phyloP scores from a whole-genome alignment of 2,113 vertebrate genomes.

The Oryzias curvinotus region DNA sequence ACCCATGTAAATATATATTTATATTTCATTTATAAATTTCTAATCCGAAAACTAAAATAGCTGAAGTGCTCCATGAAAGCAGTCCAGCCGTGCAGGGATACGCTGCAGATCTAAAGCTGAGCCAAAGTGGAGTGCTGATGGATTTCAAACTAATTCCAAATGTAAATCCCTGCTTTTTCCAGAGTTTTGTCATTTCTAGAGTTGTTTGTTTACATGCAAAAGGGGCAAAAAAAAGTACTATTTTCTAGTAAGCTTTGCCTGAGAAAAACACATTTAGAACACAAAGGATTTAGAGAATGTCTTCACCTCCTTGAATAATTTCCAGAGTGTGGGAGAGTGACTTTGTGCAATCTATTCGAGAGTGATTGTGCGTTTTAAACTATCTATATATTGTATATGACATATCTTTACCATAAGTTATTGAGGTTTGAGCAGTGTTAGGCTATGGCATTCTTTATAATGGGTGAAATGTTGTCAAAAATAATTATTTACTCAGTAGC shows the following conservation, averaged over 20 bases:
- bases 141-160: constrained; percentile 27
- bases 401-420: constrained; percentile 51
- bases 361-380: constrained; percentile 48
- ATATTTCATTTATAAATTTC: constrained; percentile 7
- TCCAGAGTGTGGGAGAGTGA: constrained; percentile 16
- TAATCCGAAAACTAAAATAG: neutral
- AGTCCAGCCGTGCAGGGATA: constrained; percentile 43
- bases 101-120: constrained; percentile 31
- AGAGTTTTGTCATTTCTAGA: constrained; percentile 49
- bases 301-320: neutral
- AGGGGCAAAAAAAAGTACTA: constrained; percentile 27
- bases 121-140: constrained; percentile 17
- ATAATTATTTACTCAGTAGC: constrained; percentile 46
- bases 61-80: constrained; percentile 45
- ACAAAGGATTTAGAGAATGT: constrained; percentile 55
- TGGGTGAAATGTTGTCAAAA: constrained; percentile 37
- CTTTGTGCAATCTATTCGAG: constrained; percentile 43
- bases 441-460: constrained; percentile 40
- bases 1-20: constrained; percentile 24
- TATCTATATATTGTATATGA: constrained; percentile 36
- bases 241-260: constrained; percentile 52
- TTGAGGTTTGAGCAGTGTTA: constrained; percentile 66
- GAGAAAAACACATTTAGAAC: constrained; percentile 54
- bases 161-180: constrained; percentile 57
- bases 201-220: constrained; percentile 32